Evolutionary conservation across 2,797 vertebrate species (phyloP).

Genomic region (Cryptoprocta ferox): DNA sequence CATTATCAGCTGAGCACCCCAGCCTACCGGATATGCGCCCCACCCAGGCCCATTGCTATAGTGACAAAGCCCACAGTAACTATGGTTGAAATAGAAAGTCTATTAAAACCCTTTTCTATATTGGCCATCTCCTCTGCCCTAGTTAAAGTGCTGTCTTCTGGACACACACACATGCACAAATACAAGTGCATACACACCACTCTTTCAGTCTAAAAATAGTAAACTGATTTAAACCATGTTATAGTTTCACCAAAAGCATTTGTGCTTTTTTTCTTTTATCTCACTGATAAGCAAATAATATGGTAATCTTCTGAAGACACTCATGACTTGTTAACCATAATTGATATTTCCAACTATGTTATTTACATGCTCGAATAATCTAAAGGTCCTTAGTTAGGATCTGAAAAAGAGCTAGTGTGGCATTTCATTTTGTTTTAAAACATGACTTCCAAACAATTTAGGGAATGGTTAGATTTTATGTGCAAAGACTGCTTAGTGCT

Average conservation of each 20-base stretch:
- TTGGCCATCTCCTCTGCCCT: constrained; percentile 68
- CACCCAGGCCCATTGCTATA: constrained; percentile 49
- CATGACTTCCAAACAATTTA: constrained; percentile 31
- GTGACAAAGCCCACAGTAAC: constrained; percentile 1
- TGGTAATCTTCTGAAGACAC: constrained; percentile 36
- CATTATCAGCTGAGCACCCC: constrained; percentile 8
- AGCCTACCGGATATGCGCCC: background rate
- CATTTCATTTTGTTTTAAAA: constrained; percentile 57
- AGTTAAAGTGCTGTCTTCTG: constrained; percentile 68
- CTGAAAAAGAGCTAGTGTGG: constrained; percentile 24
- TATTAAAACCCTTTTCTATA: constrained; percentile 50
- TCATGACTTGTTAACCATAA: background rate
- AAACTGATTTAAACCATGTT: constrained; percentile 5
- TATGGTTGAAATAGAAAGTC: constrained; percentile 60
- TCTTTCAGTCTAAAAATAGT: background rate
- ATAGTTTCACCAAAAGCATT: constrained; percentile 4
- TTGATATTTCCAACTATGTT: constrained; percentile 14
- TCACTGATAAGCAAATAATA: constrained; percentile 44
- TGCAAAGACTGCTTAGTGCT: constrained; percentile 1
- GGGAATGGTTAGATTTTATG: constrained; percentile 31
- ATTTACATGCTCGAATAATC: constrained; percentile 62
- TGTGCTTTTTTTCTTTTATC: background rate
- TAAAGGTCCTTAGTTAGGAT: constrained; percentile 38
- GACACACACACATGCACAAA: background rate
- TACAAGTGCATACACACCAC: too few relatives aligned